Percentiles rank a stretch among this genome's conserved stretches.
Conservation (phyloP, 1,140 invertebrate genomes). For the Psix sp. region DNA sequence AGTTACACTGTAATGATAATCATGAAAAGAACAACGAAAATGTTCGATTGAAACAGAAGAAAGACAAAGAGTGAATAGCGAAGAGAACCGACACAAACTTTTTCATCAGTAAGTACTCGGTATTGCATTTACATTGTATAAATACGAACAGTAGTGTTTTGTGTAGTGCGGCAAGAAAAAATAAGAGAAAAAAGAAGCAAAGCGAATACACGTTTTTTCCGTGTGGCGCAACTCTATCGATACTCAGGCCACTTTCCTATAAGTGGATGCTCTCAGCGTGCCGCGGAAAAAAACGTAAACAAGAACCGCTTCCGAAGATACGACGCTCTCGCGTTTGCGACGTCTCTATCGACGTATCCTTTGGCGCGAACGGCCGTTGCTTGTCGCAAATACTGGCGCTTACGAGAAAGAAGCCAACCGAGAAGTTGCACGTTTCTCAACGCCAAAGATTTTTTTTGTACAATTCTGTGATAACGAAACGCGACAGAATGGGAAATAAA, state of each 20-base stretch:
- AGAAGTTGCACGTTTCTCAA: conserved; percentile 17
- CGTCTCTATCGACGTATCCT: conserved; percentile 57
- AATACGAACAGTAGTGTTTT: conserved; percentile 48
- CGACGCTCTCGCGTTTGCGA: conserved; percentile 56
- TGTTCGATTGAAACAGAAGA: too few relatives aligned
- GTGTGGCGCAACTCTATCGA: conserved; percentile 64
- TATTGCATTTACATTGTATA: conserved; percentile 55
- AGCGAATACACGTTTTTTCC: conserved; percentile 57
- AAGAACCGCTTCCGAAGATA: conserved; percentile 57
- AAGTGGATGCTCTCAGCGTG: conserved; percentile 50
- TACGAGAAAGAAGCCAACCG: conserved; percentile 20
- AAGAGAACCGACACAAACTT: conserved; percentile 26
- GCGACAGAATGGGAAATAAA: too few relatives aligned
- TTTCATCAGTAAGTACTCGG: conserved; percentile 27
- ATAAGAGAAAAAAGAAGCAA: conserved; percentile 45
- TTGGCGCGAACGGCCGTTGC: conserved; percentile 38
- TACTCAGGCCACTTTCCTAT: conserved; percentile 49
- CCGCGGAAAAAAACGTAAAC: conserved; percentile 52
- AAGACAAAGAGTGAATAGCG: not conserved
- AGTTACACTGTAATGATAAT: too few relatives aligned
- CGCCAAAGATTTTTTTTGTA: too few relatives aligned
- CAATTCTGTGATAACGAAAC: too few relatives aligned
- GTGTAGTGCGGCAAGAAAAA: conserved; percentile 42
- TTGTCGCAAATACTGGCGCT: conserved; percentile 43
- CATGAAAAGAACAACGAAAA: too few relatives aligned